Evolutionary conservation across 2,113 vertebrate species (phyloP).

Genomic region (Zosterops hypoxanthus): DNA sequence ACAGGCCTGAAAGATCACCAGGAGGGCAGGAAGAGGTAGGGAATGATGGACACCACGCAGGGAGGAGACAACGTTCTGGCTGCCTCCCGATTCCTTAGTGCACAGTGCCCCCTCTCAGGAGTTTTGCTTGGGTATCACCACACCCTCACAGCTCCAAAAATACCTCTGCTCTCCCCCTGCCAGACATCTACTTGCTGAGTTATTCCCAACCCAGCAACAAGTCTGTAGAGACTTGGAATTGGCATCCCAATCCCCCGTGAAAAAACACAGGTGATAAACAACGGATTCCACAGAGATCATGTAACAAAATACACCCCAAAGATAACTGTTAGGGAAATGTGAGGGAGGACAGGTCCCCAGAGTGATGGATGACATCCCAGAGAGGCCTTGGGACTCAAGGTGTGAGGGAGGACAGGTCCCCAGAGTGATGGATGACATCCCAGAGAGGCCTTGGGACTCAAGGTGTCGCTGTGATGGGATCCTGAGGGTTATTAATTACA

Average conservation of each 20-base stretch:
- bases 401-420: not conserved
- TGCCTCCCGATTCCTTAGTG: not conserved
- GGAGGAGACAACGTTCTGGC: not conserved
- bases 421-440: not conserved
- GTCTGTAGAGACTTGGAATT: not conserved
- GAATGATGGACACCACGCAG: not conserved
- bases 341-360: not conserved
- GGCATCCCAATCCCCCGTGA: not conserved
- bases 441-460: not conserved
- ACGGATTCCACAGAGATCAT: rapidly evolving
- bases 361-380: not conserved
- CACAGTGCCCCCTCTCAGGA: not conserved
- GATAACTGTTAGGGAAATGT: not conserved
- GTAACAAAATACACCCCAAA: not conserved
- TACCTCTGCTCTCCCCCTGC: not conserved
- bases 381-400: not conserved
- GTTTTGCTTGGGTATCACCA: not conserved
- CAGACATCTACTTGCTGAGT: not conserved
- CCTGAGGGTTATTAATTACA: too few species aligned
- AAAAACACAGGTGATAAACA: not conserved
- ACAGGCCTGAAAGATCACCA: not conserved
- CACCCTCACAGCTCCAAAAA: not conserved
- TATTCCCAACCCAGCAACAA: not conserved
- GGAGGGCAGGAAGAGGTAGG: not conserved
- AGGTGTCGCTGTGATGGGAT: not conserved